These are phyloP conservation scores for Hylaeus anthracinus DNA, from an alignment of 1,140 invertebrate species.

Conservation along the genomic window DNA sequence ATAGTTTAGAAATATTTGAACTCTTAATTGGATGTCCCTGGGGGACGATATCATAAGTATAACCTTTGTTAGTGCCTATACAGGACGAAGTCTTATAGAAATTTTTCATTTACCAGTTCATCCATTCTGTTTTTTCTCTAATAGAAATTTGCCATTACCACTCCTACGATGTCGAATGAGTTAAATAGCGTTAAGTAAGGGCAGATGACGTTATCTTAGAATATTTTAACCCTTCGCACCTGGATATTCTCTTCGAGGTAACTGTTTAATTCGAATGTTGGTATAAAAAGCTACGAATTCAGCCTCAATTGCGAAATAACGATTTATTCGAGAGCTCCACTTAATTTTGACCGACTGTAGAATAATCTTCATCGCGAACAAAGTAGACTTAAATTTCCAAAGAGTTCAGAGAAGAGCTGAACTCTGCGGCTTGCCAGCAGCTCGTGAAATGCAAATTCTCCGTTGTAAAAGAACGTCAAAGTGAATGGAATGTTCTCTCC, in stretches of 20 bases:
- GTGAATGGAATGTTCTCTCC: background rate
- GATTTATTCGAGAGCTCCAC: no score
- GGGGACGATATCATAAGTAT: no score
- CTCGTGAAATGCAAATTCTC: background rate
- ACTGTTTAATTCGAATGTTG: background rate
- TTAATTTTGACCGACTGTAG: background rate
- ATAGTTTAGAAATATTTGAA: no score
- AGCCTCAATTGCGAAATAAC: background rate
- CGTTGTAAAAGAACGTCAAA: background rate
- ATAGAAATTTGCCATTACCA: no score
- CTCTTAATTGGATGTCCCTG: no score
- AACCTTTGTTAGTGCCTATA: no score
- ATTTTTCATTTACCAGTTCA: no score
- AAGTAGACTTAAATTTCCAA: background rate
- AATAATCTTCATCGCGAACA: background rate
- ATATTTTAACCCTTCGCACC: background rate
- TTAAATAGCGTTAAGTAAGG: no score
- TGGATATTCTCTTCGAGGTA: background rate
- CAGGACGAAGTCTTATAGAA: no score
- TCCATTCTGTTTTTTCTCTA: no score
- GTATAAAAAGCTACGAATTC: background rate
- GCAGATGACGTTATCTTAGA: background rate
- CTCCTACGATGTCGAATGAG: no score
- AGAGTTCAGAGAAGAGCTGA: background rate
- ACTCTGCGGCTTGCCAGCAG: background rate